Conservation (phyloP, 2,113 vertebrate genomes). For the Heterotilapia buettikoferi region DNA sequence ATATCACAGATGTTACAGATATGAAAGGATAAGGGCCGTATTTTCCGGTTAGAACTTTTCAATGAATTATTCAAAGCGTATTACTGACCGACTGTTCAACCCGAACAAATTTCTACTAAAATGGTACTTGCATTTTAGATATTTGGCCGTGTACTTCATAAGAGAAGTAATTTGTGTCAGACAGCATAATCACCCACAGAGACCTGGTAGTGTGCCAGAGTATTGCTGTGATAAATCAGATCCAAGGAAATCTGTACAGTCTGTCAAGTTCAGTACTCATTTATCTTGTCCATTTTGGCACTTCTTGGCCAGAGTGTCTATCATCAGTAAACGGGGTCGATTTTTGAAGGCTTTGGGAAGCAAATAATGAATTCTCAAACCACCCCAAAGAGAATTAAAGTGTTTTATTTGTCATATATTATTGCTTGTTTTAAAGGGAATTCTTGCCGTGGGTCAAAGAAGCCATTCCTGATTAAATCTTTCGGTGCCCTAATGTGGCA, state of each 20-base stretch:
- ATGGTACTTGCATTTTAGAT: not conserved
- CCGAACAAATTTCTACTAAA: not conserved
- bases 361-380: not conserved
- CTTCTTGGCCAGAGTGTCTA: slow-evolving; percentile 2
- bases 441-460: not conserved
- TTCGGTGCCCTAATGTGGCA: not conserved
- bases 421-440: not conserved
- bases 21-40: not conserved
- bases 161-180: not conserved
- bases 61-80: not conserved
- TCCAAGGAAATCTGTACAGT: not conserved
- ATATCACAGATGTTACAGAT: not conserved
- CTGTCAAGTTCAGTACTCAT: not conserved
- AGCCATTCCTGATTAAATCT: not conserved
- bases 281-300: not conserved
- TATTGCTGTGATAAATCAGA: not conserved
- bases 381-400: not conserved
- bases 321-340: slow-evolving; percentile 9
- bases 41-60: not conserved
- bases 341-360: not conserved
- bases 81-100: not conserved
- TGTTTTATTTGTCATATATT: not conserved
- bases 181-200: not conserved
- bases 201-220: not conserved
- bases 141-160: not conserved